Base-by-base conservation (phyloP, 2,113 vertebrate species). In the Pseudonaja textilis region DNA sequence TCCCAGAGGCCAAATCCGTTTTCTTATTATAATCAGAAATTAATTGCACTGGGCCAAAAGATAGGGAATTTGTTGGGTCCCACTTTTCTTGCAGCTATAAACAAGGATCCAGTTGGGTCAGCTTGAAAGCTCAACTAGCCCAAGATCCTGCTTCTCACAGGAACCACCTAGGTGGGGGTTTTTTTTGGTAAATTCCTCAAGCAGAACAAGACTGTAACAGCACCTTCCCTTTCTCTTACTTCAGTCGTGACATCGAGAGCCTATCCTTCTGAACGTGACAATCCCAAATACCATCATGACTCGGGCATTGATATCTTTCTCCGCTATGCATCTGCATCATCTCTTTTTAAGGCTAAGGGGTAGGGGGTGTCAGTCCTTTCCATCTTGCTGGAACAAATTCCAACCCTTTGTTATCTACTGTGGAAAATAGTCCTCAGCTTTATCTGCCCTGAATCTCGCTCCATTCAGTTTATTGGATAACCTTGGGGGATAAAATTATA, bases 1-100 rank as follows among this genome's bases (percentile, higher is more conserved):
- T 81, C 87, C 92, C 14, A 34, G 88, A 85, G 85, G 42, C 47
- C 57, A 45, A 85, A 50, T 52, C 64, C 29, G 7, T 25, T 85
- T 69, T 92, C 59, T 69, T 57, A 34, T 87, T 42, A 23, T 81
- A 89, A 89, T 81, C 52, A 57, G 20, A 18, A 89, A 92, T 92
- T 42, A 88, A 92, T 29, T 81, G 87, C 64, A 85, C 25, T 18
- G 81, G 39, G 52, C 34, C 91, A 92, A 74, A 42, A 42, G 26
- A 56, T 23, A 18, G 42, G 34, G 56, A 89, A 88, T 11, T 42
- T 18, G 20, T 85, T 92, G 50, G 87, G 20, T 81, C 25, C 55
- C 20, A 26, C 50, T 89, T 89, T 74, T 89, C 57, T 88, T 34
- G 26, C 64, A 92, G n/a, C 52, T 34, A 57, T 25, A 56, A 34